phyloP scores from a whole-genome alignment of 2,113 vertebrate genomes.

The Pseudonaja textilis region DNA sequence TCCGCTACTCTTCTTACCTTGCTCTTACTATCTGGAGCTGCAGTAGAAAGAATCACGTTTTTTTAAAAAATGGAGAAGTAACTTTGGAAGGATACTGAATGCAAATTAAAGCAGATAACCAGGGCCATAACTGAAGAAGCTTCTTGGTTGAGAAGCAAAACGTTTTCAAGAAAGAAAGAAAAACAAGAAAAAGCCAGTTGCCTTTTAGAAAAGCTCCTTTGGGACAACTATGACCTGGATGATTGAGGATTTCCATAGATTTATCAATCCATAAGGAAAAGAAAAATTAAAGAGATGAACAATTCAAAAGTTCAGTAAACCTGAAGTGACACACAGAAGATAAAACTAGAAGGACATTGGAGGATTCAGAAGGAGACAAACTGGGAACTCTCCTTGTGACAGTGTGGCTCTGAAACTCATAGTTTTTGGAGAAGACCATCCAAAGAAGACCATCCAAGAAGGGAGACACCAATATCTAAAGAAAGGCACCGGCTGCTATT shows the following conservation, averaged over 20 bases:
- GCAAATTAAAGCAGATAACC: not conserved
- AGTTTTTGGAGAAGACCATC: not conserved
- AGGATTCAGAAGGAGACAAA: not conserved
- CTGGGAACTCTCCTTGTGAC: too few species aligned
- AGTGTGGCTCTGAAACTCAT: not conserved
- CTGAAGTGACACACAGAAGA: not conserved
- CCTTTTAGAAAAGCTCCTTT: not conserved
- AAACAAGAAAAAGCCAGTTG: too few species aligned
- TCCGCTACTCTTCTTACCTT: not conserved
- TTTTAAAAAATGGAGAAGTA: not conserved
- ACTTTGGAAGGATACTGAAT: not conserved
- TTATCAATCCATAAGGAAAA: not conserved
- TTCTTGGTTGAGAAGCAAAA: not conserved
- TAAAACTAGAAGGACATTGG: not conserved
- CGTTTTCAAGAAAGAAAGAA: too few species aligned
- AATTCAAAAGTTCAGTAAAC: not conserved
- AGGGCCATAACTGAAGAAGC: not conserved
- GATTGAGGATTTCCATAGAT: not conserved
- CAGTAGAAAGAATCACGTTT: not conserved
- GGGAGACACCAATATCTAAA: not conserved
- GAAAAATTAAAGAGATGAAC: not conserved
- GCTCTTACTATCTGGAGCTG: not conserved
- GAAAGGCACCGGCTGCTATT: not conserved
- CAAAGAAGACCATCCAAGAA: too few species aligned
- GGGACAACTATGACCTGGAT: not conserved